These are phyloP conservation scores for Lampris megalopsis DNA, from an alignment of 2,113 vertebrate species.

Conservation along the genomic window DNA sequence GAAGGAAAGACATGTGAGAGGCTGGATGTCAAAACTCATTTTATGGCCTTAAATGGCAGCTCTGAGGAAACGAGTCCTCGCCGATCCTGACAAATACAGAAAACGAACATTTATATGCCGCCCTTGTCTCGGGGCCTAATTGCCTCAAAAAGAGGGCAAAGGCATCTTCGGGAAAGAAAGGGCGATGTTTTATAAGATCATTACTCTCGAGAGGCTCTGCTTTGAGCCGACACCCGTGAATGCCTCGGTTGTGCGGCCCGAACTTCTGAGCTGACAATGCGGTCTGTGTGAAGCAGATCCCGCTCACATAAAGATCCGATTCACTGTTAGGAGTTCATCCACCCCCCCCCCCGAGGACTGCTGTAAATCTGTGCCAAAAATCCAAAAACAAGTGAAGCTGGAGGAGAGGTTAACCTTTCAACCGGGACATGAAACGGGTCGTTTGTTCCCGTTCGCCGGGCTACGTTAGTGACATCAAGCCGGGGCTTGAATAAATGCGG, in stretches of 20 bases:
- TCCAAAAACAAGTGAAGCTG: slow-evolving; percentile 48
- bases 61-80: no score
- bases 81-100: no score
- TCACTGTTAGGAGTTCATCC: slow-evolving; percentile 55
- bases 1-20: not conserved
- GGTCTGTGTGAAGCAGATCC: slow-evolving; percentile 58
- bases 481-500: not conserved
- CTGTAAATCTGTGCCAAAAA: slow-evolving; percentile 43
- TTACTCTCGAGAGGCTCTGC: slow-evolving; percentile 29
- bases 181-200: slow-evolving; percentile 7
- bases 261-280: slow-evolving; percentile 64
- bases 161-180: no score
- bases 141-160: not conserved
- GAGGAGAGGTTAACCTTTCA: slow-evolving; percentile 40
- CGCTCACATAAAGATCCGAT: slow-evolving; percentile 51
- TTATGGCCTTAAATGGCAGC: no score
- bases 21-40: not conserved
- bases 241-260: slow-evolving; percentile 53
- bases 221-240: slow-evolving; percentile 59
- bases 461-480: slow-evolving; percentile 4
- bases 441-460: slow-evolving; percentile 22
- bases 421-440: slow-evolving; percentile 18
- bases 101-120: not conserved
- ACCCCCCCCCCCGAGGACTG: slow-evolving; percentile 26
- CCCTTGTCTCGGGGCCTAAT: not conserved